phyloP scores from a whole-genome alignment of 2,797 vertebrate genomes.

The Neoniphon sammara region DNA sequence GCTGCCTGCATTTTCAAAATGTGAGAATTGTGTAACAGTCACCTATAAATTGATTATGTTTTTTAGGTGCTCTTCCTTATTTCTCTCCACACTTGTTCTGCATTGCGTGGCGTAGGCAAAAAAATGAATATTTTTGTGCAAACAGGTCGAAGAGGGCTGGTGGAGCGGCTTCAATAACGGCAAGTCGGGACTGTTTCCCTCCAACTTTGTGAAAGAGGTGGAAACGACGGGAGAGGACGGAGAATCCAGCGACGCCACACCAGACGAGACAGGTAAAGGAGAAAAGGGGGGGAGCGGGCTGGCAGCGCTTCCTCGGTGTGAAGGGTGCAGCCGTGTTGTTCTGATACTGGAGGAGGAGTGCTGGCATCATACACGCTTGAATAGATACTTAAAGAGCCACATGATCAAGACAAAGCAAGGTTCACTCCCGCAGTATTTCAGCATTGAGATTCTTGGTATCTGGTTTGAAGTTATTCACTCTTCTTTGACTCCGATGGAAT shows the following conservation, averaged over 20 bases:
- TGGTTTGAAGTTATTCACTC: not conserved
- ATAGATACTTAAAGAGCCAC: not conserved
- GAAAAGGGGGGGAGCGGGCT: not conserved
- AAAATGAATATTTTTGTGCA: not conserved
- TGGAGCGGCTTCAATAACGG: constrained; percentile 90
- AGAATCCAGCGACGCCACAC: constrained; percentile 81
- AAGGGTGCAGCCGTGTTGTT: not conserved
- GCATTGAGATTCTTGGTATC: not conserved
- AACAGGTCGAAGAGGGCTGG: constrained; percentile 96
- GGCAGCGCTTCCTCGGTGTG: too few species aligned
- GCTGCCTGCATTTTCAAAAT: too few species aligned
- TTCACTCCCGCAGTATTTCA: not conserved
- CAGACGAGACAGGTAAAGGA: constrained; percentile 86
- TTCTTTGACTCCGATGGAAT: not conserved
- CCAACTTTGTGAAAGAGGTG: constrained; percentile 95
- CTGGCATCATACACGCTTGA: not conserved
- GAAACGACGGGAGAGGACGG: constrained; percentile 84
- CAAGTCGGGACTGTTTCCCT: constrained; percentile 92
- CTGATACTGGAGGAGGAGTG: not conserved
- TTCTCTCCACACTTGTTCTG: too few species aligned
- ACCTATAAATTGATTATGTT: too few species aligned
- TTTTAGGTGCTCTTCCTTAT: too few species aligned
- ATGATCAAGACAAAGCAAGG: not conserved
- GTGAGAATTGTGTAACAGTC: too few species aligned
- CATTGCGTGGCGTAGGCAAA: not conserved